phyloP scores from a whole-genome alignment of 1,140 invertebrate genomes.

The Drusus annulatus region DNA sequence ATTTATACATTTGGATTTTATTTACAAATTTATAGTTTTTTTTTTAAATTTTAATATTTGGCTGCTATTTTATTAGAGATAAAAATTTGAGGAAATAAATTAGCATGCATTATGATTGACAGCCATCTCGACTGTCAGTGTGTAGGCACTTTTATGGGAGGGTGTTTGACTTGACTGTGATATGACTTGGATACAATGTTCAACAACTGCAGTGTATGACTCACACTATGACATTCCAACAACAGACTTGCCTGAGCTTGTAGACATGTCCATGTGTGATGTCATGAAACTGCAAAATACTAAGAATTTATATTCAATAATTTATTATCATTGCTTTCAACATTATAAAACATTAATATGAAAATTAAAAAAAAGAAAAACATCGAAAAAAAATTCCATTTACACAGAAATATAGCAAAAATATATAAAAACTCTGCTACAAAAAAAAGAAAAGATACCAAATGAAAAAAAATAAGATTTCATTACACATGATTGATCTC shows the following conservation, averaged over 20 bases:
- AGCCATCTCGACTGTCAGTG: too few relatives aligned
- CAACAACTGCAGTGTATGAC: neutral
- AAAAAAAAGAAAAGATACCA: neutral
- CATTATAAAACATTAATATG: neutral
- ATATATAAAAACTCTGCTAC: neutral
- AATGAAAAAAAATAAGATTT: constrained; percentile 31
- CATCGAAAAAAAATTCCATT: constrained; percentile 2
- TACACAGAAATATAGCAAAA: neutral
- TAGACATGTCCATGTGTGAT: constrained; percentile 9
- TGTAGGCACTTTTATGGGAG: too few relatives aligned
- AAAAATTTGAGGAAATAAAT: too few relatives aligned
- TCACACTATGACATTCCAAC: neutral
- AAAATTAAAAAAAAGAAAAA: neutral
- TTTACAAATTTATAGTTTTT: too few relatives aligned
- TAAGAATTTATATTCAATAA: too few relatives aligned
- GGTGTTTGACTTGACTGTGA: too few relatives aligned
- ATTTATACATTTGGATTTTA: too few relatives aligned
- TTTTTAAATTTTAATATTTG: too few relatives aligned
- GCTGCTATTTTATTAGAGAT: too few relatives aligned
- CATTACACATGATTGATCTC: too few relatives aligned
- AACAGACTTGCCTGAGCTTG: constrained; percentile 23
- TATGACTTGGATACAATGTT: too few relatives aligned
- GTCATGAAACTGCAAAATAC: neutral
- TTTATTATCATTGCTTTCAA: neutral
- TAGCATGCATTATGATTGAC: too few relatives aligned